Base-by-base conservation (phyloP, 1,140 invertebrate genomes). In the Calycopis cecrops region DNA sequence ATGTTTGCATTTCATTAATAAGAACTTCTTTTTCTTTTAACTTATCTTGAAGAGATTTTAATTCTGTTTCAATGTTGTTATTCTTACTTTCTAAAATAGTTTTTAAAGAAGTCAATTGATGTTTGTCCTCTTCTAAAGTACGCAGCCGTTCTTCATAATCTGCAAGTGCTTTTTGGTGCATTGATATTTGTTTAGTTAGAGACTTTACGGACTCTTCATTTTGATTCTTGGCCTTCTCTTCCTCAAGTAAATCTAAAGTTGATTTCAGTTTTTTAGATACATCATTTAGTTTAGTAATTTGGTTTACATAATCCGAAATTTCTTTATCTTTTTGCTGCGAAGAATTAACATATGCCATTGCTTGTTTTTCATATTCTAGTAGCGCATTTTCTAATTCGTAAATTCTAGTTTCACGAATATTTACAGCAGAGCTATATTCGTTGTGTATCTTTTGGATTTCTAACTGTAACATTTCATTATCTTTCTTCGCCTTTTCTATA, bases 271-370 rank as follows among this genome's bases (percentile, higher is more conserved):
- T 87, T 50, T 87, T 83, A 50, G 82, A 81, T 16, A 85, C 65
- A 56, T 85, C 83, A 68, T 89, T 88, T 14, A 89, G 59, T 70
- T 85, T 85, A 18, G 88, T 82, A 34, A 89, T 87, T 84, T 89
- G 88, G 53, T 88, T 85, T 4, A 88, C 76, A 50, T 81, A 80
- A 61, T 88, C 84, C 14, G 76, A 69, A 17, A 86, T 67, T 67
- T 88, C 82, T 69, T 88, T 89, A 40, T 90, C 75, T 69, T 88
- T 88, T 59, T 79, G 72, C 50, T 85, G 78, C 37, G 89, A 64
- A 35, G 74, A 73, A 55, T 76, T 79, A 11, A 69, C 70, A 61
- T 78, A 85, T 51, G 67, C 79, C 21, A 69, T 67, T 61, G 83
- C 71, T 75, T 85, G 76, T 56, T 78, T 78, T 52, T 85, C 80